Percentiles rank a stretch among this genome's conserved stretches.
Conservation (phyloP, 2,888 invertebrate species). For the Hirtodrosophila cameraria region DNA sequence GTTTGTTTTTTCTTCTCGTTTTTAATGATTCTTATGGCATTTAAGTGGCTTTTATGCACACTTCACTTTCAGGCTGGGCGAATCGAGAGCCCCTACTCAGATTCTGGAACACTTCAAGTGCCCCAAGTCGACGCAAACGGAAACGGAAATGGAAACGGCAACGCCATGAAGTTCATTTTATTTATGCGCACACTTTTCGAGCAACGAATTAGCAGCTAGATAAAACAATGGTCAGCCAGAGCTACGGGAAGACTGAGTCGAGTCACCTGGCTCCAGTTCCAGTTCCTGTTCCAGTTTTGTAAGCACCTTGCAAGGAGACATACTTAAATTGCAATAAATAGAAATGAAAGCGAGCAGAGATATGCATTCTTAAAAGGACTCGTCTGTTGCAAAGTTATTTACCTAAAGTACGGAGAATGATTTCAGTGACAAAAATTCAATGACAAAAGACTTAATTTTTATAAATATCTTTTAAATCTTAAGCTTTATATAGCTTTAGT, state of each 20-base stretch:
- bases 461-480: too few relatives aligned
- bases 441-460: too few relatives aligned
- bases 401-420: not conserved
- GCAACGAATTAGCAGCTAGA: conserved; percentile 55
- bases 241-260: conserved; percentile 13
- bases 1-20: conserved; percentile 49
- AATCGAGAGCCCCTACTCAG: conserved; percentile 9
- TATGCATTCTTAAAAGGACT: conserved; percentile 22
- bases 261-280: conserved; percentile 31
- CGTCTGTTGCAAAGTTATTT: not conserved
- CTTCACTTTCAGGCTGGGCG: conserved; percentile 55
- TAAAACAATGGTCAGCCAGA: conserved; percentile 64
- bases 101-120: conserved; percentile 31
- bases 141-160: conserved; percentile 76
- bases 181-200: conserved; percentile 70
- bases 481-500: too few relatives aligned
- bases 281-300: not conserved
- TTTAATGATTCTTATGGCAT: conserved; percentile 78
- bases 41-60: conserved; percentile 72
- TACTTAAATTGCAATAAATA: conserved; percentile 66
- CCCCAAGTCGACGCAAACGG: conserved; percentile 48
- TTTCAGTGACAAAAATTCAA: too few relatives aligned
- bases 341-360: conserved; percentile 23
- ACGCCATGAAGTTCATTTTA: conserved; percentile 75
- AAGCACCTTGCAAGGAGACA: conserved; percentile 26